Conservation (phyloP, 2,797 vertebrate genomes). For the Leptatherina wallacei region DNA sequence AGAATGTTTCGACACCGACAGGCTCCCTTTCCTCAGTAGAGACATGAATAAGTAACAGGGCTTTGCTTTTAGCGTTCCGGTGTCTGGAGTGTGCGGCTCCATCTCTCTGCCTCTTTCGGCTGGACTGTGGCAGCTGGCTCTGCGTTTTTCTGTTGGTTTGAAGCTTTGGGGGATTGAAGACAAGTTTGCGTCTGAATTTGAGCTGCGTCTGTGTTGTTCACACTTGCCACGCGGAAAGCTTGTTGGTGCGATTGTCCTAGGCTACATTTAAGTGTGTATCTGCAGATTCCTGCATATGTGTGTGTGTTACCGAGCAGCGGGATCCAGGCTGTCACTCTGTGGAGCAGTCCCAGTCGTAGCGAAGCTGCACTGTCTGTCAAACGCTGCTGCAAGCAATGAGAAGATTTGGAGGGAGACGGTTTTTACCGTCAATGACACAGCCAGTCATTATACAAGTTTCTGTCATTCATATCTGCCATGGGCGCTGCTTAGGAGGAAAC, state of each 20-base stretch:
- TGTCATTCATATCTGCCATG: constrained; percentile 43
- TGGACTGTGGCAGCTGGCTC: constrained; percentile 61
- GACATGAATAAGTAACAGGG: constrained; percentile 81
- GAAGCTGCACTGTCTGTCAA: constrained; percentile 35
- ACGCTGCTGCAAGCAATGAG: constrained; percentile 63
- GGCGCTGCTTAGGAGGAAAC: constrained; percentile 18
- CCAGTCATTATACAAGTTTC: constrained; percentile 58
- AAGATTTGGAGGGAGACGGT: constrained; percentile 60
- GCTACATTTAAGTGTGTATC: constrained; percentile 15
- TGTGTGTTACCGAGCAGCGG: constrained; percentile 39
- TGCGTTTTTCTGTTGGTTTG: constrained; percentile 45
- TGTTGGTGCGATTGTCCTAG: constrained; percentile 21
- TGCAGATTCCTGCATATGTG: background rate
- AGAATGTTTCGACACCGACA: constrained; percentile 69
- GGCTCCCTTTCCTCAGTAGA: constrained; percentile 58
- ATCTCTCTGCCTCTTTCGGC: constrained; percentile 17
- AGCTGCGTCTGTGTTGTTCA: constrained; percentile 23
- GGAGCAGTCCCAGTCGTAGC: constrained; percentile 27
- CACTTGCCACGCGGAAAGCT: constrained; percentile 36
- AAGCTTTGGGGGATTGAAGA: constrained; percentile 61
- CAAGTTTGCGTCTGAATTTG: constrained; percentile 28
- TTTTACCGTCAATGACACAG: constrained; percentile 64
- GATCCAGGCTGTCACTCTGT: constrained; percentile 52
- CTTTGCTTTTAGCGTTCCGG: constrained; percentile 66
- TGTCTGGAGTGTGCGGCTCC: constrained; percentile 21